These are phyloP conservation scores for Rhynchomys soricoides DNA, from an alignment of 2,113 vertebrate genomes.

Conservation along the genomic window DNA sequence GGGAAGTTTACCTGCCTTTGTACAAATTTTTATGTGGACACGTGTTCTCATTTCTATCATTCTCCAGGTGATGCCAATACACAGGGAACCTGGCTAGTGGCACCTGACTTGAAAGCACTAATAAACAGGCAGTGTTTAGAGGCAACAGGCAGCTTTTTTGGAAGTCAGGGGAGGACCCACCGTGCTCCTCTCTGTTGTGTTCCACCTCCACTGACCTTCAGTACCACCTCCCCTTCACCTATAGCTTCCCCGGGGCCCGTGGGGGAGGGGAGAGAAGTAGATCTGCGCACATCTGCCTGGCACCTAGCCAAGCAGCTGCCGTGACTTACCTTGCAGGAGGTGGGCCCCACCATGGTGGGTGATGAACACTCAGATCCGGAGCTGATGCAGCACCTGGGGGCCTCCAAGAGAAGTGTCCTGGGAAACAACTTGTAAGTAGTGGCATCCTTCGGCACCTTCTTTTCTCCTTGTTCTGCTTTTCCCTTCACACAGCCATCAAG, in stretches of 20 bases:
- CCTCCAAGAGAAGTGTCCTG: constrained; percentile 91
- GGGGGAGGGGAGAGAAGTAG: background rate
- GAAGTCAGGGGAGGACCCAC: background rate
- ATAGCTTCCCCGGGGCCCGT: background rate
- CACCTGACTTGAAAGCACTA: background rate
- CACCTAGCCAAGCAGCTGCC: background rate
- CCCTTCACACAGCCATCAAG: background rate
- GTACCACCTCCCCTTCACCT: background rate
- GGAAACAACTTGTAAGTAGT: constrained; percentile 98
- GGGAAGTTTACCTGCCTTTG: background rate
- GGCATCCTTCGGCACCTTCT: background rate
- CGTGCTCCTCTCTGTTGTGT: background rate
- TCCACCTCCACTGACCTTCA: background rate
- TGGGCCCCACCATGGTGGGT: constrained; percentile 95
- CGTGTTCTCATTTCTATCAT: background rate
- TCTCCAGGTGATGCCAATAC: background rate
- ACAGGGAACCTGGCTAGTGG: background rate
- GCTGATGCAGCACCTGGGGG: constrained; percentile 94
- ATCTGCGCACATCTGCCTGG: background rate
- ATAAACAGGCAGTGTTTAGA: background rate
- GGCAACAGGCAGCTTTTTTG: background rate
- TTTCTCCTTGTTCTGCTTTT: background rate
- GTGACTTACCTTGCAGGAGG: constrained; percentile 89
- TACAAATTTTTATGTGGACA: background rate
- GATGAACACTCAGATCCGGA: constrained; percentile 93